phyloP scores from a whole-genome alignment of 2,113 vertebrate species.

The Urocynchramus pylzowi region DNA sequence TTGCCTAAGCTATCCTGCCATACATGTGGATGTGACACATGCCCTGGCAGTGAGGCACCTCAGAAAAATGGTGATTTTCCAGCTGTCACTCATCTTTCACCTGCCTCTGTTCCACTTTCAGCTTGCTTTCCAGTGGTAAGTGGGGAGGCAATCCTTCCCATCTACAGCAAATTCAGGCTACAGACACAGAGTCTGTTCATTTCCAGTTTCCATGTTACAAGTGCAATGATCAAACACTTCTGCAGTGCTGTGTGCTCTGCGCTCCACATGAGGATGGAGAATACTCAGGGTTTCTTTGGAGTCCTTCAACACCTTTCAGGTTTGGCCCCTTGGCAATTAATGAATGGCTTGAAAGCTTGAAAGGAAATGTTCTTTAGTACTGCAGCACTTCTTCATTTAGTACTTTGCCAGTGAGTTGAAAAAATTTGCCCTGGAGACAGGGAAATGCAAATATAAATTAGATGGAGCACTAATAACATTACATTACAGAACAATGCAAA shows the following conservation, averaged over 20 bases:
- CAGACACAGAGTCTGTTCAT: not conserved
- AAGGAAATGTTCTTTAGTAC: constrained; percentile 15
- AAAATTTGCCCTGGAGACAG: constrained; percentile 75
- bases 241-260: not conserved
- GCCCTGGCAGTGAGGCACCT: not conserved
- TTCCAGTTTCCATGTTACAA: not conserved
- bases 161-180: not conserved
- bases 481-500: constrained; percentile 76
- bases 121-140: not conserved
- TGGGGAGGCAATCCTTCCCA: not conserved
- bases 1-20: not conserved
- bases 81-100: not conserved
- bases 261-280: not conserved
- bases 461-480: constrained; percentile 72
- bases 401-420: constrained; percentile 64
- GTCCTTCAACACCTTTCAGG: not conserved
- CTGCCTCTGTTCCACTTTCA: not conserved
- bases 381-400: constrained; percentile 49
- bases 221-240: not conserved
- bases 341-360: not conserved
- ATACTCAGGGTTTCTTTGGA: not conserved
- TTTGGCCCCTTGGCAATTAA: not conserved
- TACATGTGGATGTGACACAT: not conserved
- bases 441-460: constrained; percentile 73
- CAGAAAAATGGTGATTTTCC: not conserved